phyloP scores from a whole-genome alignment of 2,113 vertebrate genomes.

The Phalacrocorax pelagicus region DNA sequence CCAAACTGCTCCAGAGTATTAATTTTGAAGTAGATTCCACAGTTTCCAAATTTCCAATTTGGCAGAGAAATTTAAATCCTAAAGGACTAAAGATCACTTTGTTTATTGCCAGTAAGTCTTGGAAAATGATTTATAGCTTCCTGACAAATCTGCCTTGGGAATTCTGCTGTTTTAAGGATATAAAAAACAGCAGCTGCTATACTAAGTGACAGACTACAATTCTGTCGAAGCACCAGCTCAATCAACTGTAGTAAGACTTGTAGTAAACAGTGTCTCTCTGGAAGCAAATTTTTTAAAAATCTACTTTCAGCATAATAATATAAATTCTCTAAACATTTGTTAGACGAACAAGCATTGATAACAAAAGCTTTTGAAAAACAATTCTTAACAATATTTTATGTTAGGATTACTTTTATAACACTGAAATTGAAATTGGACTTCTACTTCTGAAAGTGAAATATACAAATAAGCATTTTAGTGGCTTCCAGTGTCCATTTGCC shows the following conservation, averaged over 20 bases:
- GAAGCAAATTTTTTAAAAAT: not conserved
- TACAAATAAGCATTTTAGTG: not conserved
- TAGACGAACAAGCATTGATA: not conserved
- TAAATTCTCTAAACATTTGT: not conserved
- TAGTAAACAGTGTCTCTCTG: not conserved
- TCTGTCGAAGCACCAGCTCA: not conserved
- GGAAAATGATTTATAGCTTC: slow-evolving; percentile 46
- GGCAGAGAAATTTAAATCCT: not conserved
- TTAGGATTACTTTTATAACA: not conserved
- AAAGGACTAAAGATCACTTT: not conserved
- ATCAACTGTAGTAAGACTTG: not conserved
- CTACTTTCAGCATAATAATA: not conserved
- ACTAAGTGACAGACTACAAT: not conserved
- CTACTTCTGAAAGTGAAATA: not conserved
- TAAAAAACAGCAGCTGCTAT: not conserved
- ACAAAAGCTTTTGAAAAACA: not conserved
- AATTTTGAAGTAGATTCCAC: not conserved
- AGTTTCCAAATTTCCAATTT: not conserved
- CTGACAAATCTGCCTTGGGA: slow-evolving; percentile 53
- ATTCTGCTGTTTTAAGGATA: not conserved
- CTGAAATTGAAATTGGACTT: slow-evolving; percentile 5
- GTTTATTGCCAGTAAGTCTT: slow-evolving; percentile 18
- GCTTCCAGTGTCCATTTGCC: slow-evolving; percentile 21
- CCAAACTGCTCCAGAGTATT: slow-evolving; percentile 59
- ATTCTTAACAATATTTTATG: not conserved